phyloP scores from a whole-genome alignment of 2,113 vertebrate species.

The Mobula hypostoma region DNA sequence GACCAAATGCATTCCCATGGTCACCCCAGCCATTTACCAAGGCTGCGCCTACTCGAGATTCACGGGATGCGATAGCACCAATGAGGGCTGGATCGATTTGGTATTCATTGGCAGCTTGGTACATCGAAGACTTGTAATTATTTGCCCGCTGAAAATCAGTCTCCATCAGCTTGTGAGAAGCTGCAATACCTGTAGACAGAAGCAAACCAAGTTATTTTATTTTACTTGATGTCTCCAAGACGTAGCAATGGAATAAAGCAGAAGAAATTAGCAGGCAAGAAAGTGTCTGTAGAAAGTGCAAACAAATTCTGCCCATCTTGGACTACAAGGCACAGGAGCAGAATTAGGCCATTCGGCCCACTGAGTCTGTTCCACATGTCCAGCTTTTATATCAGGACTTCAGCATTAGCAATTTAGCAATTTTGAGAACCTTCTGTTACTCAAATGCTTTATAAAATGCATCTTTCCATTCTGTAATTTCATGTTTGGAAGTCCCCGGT shows the following conservation, averaged over 20 bases:
- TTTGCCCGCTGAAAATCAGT: slow-evolving; percentile 51
- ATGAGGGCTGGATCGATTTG: slow-evolving; percentile 63
- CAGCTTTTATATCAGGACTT: no score
- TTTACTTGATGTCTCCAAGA: not conserved
- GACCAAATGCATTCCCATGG: slow-evolving; percentile 48
- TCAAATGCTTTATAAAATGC: no score
- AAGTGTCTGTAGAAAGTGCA: no score
- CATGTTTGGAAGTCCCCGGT: no score
- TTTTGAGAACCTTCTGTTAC: not conserved
- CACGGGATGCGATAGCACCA: slow-evolving; percentile 60
- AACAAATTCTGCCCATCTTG: no score
- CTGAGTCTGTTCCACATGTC: no score
- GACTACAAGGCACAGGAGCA: no score
- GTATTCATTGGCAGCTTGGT: slow-evolving; percentile 50
- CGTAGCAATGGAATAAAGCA: not conserved
- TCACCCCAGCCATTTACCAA: slow-evolving; percentile 50
- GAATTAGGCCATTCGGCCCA: no score
- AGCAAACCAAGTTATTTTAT: not conserved
- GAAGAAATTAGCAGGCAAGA: no score
- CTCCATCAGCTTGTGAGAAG: slow-evolving; percentile 51
- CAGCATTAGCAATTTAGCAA: no score
- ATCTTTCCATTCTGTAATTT: no score
- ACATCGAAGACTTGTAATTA: slow-evolving; percentile 49
- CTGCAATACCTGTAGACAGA: slow-evolving; percentile 51
- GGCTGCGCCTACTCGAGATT: slow-evolving; percentile 49